A percentile compares a stretch with the other conserved stretches of the same genome.
Conservation (phyloP, 2,888 invertebrate genomes). For the Mycalesis mineus region DNA sequence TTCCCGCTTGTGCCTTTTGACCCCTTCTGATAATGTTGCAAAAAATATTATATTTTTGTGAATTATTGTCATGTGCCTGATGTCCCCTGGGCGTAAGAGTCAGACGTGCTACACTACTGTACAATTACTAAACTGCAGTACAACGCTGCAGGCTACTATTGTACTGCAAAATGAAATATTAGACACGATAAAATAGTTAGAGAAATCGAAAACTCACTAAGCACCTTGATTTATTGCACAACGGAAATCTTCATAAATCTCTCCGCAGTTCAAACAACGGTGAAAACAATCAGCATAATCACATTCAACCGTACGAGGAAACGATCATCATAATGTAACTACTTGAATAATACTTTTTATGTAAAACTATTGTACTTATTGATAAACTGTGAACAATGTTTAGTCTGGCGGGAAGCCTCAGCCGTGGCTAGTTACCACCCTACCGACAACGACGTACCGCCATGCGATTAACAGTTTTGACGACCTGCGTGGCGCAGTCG, state of each 20-base stretch:
- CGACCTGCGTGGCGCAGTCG: no score
- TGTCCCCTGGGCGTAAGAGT: no score
- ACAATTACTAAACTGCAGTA: neutral
- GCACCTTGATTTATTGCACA: slow-evolving; percentile 29
- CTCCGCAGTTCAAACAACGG: slow-evolving; percentile 21
- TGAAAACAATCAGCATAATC: slow-evolving; percentile 17
- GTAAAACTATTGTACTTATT: neutral
- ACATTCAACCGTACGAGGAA: slow-evolving; percentile 2
- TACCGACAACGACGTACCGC: no score
- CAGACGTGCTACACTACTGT: neutral
- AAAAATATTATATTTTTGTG: no score
- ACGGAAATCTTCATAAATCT: slow-evolving; percentile 30
- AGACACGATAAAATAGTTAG: slow-evolving; percentile 33
- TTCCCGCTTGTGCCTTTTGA: no score
- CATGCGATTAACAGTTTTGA: no score
- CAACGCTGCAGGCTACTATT: slow-evolving; percentile 38
- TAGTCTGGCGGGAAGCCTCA: no score
- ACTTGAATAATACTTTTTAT: neutral
- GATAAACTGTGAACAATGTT: no score
- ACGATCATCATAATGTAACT: neutral
- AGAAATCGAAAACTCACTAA: slow-evolving; percentile 33
- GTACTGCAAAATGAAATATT: slow-evolving; percentile 35
- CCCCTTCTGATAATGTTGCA: no score
- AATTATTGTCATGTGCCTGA: no score
- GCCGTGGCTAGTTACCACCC: no score